phyloP scores from a whole-genome alignment of 2,113 vertebrate species.

The Lophura nycthemera region DNA sequence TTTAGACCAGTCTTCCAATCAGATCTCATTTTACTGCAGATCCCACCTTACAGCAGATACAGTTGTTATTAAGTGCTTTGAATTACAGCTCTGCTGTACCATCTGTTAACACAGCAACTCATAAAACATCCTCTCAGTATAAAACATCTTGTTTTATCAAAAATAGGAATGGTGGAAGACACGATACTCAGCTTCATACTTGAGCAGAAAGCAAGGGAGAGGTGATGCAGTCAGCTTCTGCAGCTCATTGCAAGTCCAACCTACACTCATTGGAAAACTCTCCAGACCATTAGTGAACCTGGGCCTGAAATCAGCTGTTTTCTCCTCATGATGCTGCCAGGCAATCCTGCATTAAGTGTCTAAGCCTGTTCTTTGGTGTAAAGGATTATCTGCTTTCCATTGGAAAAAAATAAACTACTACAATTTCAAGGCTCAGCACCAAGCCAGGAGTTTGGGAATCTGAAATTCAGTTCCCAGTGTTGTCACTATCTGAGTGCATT shows the following conservation, averaged over 20 bases:
- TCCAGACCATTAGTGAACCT: background rate
- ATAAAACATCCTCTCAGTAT: background rate
- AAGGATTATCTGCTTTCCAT: background rate
- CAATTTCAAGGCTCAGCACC: background rate
- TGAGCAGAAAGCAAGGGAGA: background rate
- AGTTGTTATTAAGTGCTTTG: background rate
- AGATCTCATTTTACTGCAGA: background rate
- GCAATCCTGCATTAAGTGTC: background rate
- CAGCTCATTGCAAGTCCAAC: background rate
- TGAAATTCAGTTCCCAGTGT: background rate
- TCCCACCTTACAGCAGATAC: background rate
- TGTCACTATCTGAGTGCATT: background rate
- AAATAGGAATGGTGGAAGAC: background rate
- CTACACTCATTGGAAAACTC: background rate
- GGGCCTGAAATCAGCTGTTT: background rate
- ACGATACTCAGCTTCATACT: background rate
- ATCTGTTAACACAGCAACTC: background rate
- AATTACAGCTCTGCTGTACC: background rate
- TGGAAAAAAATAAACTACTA: background rate
- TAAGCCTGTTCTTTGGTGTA: background rate
- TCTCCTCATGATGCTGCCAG: background rate
- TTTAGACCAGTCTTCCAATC: slow-evolving; percentile 17
- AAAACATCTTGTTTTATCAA: background rate
- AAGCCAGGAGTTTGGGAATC: background rate
- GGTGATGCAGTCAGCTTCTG: background rate